Evolutionary conservation across 92 coral and sea anemone genomes (phyloP), one percentile per base, ranked within the genome.

Genomic region (Phenganax stokvisi): DNA sequence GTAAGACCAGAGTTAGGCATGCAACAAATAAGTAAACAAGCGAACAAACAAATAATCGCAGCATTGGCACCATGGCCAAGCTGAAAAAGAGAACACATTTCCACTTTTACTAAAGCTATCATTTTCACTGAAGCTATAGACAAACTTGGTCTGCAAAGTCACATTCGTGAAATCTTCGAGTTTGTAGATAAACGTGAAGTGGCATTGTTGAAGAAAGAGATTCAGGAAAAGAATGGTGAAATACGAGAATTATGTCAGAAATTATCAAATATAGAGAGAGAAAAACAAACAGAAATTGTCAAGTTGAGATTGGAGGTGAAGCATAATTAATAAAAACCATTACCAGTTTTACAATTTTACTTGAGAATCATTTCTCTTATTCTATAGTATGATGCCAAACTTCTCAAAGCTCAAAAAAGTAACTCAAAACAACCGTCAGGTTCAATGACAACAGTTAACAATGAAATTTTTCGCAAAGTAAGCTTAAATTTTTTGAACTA

Each of bases 381-480:
- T 53, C 85, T 85, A 25, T 62, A 96, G 99, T 96, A 90, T 79
- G 99, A 96, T 76, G 99, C 97, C 29, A 96, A 92, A 86, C 80
- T 96, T 29, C 75, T 92, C 31, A 90, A 88, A 61, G 85, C 89
- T 57, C 99, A 96, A 80, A 87, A 89, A 74, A 86, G 80, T 88
- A 66, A 81, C 59, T 87, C 93, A 3, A 96, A 92, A 87, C 83
- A 90, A 64, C 97, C 90, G 55, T 69, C 84, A 59, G 85, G 84
- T 15, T 91, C 90, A 53, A 82, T 88, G 29, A 73, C 92, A 37
- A 89, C 88, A 51, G 90, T 67, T 28, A 96, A 92, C 83, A 96
- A 88, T 51, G 99, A 96, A 74, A 96, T 96, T 68, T 96, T 92
- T 85, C 88, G 99, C 55, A 96, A 96, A 88, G 99, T 96, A 75